phyloP scores from a whole-genome alignment of 2,888 invertebrate species.

The Oasisia sp. region DNA sequence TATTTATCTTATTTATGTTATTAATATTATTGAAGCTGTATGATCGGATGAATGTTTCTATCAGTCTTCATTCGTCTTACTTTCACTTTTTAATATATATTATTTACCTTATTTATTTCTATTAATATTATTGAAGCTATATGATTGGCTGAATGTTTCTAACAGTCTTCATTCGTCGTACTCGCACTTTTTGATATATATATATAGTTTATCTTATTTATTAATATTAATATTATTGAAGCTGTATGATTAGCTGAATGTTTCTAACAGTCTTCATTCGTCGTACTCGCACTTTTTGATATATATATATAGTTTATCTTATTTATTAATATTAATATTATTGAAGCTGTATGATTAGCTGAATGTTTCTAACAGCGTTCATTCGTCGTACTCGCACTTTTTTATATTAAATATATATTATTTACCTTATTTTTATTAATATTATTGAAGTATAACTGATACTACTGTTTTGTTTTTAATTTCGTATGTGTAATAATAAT shows the following conservation, averaged over 20 bases:
- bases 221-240: no score
- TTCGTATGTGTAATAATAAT: no score
- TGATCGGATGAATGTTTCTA: not conserved
- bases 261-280: not conserved
- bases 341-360: not conserved
- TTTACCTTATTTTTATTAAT: no score
- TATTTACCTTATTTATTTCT: no score
- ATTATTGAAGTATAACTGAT: no score
- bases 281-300: not conserved
- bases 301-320: no score
- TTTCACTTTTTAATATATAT: not conserved
- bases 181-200: not conserved
- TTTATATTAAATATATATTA: no score
- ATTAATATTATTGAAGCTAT: not conserved
- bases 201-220: no score
- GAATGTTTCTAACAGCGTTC: not conserved
- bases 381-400: not conserved
- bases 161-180: not conserved
- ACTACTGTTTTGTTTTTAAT: no score
- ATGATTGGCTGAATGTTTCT: not conserved
- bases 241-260: not conserved
- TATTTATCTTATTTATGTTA: no score
- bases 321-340: no score
- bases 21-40: not conserved
- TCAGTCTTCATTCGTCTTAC: not conserved